These are phyloP conservation scores for Rafetus swinhoei DNA, from an alignment of 2,113 vertebrate genomes.

Conservation along the genomic window DNA sequence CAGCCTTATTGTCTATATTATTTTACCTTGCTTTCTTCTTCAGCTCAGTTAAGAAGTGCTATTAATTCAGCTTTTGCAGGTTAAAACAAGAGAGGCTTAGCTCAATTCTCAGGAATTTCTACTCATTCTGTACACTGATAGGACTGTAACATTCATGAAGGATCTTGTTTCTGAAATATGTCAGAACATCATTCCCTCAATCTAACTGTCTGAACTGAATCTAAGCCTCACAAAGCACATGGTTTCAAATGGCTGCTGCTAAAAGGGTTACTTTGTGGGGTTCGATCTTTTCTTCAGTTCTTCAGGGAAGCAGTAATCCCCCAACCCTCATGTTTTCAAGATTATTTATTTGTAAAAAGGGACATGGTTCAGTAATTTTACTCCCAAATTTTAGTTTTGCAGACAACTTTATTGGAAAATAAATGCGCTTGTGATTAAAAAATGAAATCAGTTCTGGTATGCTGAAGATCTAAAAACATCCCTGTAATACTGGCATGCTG, in stretches of 20 bases:
- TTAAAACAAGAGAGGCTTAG: neutral
- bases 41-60: neutral
- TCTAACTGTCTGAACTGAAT: neutral
- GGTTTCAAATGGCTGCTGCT: neutral
- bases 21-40: neutral
- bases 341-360: neutral
- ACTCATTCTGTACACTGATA: neutral
- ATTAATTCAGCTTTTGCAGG: neutral
- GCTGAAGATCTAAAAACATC: neutral
- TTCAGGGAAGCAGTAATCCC: neutral
- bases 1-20: neutral
- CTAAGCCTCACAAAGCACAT: neutral
- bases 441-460: neutral
- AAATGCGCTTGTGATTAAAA: neutral
- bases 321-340: neutral
- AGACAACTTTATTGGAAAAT: neutral
- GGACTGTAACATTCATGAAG: neutral
- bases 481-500: neutral
- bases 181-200: neutral
- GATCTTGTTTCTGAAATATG: neutral
- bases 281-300: neutral
- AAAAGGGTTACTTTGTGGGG: neutral
- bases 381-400: neutral
- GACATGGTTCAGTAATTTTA: neutral
- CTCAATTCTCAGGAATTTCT: neutral